A percentile compares a stretch with the other conserved stretches of the same genome.
Conservation (phyloP, 2,113 vertebrate species). For the Limnothrissa miodon region DNA sequence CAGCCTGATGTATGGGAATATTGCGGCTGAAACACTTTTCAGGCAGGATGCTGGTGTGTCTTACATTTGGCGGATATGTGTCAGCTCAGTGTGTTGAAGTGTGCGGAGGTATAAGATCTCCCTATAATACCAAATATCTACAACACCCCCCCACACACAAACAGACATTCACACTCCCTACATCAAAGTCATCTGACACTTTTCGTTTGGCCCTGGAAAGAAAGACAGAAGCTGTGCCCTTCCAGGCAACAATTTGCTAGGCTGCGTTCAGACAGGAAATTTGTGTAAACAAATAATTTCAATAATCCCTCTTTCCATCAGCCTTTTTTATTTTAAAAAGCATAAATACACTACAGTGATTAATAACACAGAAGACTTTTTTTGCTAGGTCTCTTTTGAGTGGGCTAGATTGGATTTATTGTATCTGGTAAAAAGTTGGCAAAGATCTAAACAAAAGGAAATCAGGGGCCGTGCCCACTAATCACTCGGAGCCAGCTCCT, state of each 20-base stretch:
- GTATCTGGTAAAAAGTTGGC: slow-evolving; percentile 77
- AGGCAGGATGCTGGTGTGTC: not conserved
- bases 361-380: slow-evolving; percentile 71
- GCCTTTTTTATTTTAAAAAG: slow-evolving; percentile 42
- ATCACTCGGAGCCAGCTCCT: slow-evolving; percentile 75
- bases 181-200: not conserved
- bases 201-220: not conserved
- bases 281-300: not conserved
- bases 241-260: not conserved
- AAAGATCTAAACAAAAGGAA: slow-evolving; percentile 79
- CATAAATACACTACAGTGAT: slow-evolving; percentile 55
- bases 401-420: slow-evolving; percentile 78
- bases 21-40: not conserved
- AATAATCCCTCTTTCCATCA: not conserved
- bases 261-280: not conserved
- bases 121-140: slow-evolving; percentile 4
- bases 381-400: slow-evolving; percentile 67
- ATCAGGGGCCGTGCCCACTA: slow-evolving; percentile 78
- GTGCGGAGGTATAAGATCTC: not conserved
- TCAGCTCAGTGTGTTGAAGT: slow-evolving; percentile 9
- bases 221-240: not conserved
- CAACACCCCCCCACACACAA: not conserved
- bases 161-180: not conserved
- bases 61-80: slow-evolving; percentile 23
- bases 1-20: slow-evolving; percentile 38